These are phyloP conservation scores for Enteromius anoplus DNA, from an alignment of 2,797 vertebrate species.

Conservation along the genomic window DNA sequence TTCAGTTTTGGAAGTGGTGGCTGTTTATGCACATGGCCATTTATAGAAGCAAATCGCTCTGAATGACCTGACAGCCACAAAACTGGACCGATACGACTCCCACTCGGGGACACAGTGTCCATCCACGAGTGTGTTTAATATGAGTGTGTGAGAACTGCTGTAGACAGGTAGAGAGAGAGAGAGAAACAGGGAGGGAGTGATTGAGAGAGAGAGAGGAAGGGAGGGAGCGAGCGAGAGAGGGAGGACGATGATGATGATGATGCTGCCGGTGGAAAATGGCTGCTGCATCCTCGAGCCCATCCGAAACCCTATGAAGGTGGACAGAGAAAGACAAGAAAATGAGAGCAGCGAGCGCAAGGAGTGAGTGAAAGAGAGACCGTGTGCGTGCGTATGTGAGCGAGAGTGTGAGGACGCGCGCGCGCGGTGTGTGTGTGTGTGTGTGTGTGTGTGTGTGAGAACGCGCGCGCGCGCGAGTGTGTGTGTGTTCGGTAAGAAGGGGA, in stretches of 20 bases:
- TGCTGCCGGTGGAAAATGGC: conserved; percentile 84
- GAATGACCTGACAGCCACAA: conserved; percentile 7
- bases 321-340: conserved; percentile 77
- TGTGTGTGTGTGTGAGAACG: conserved; percentile 62
- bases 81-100: conserved; percentile 12
- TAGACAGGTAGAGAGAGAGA: conserved; percentile 70
- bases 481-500: conserved; percentile 72
- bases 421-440: conserved; percentile 59
- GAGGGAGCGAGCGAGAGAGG: conserved; percentile 60
- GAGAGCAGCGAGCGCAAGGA: conserved; percentile 68
- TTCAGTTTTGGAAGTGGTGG: not conserved
- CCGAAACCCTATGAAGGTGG: conserved; percentile 80
- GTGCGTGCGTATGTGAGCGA: conserved; percentile 68
- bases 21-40: not conserved
- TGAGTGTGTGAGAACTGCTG: conserved; percentile 72
- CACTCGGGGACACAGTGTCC: conserved; percentile 44
- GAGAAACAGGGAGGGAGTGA: conserved; percentile 56
- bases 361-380: conserved; percentile 58
- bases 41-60: not conserved
- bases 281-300: conserved; percentile 84
- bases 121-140: conserved; percentile 73
- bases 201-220: conserved; percentile 52
- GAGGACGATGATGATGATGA: conserved; percentile 71
- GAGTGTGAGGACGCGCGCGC: conserved; percentile 48
- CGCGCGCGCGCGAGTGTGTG: conserved; percentile 45